Conservation (phyloP, 2,888 invertebrate species). For the Cheilosia soror region DNA sequence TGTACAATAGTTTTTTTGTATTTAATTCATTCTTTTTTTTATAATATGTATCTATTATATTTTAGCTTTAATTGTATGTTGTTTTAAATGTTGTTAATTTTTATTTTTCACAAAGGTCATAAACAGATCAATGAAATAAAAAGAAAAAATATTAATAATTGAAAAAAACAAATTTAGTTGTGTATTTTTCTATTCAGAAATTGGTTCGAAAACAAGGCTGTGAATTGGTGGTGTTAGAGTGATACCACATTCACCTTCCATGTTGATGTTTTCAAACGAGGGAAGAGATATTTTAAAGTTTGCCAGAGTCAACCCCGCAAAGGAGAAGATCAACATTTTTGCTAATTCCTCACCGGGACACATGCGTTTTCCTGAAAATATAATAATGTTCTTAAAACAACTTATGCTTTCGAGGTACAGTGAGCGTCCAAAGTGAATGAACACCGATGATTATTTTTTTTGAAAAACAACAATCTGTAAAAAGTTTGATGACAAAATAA, state of each 20-base stretch:
- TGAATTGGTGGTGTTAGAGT: constrained; percentile 89
- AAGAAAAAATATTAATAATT: constrained; percentile 57
- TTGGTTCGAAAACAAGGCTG: constrained; percentile 80
- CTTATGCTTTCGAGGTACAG: not conserved
- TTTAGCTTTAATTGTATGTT: constrained; percentile 50
- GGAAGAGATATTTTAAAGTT: constrained; percentile 85
- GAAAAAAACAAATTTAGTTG: constrained; percentile 33
- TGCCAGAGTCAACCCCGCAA: constrained; percentile 87
- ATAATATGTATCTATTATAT: constrained; percentile 16
- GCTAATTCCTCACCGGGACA: constrained; percentile 94
- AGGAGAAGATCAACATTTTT: constrained; percentile 88
- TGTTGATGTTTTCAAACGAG: constrained; percentile 84
- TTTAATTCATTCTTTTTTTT: constrained; percentile 54
- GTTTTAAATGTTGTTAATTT: constrained; percentile 69
- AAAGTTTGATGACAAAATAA: too few species aligned
- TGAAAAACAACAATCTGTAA: too few species aligned
- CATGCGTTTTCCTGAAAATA: constrained; percentile 89
- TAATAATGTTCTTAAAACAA: not conserved
- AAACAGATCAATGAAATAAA: constrained; percentile 56
- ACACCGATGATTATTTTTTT: too few species aligned
- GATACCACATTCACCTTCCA: constrained; percentile 90
- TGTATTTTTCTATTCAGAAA: constrained; percentile 43
- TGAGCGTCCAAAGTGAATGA: too few species aligned
- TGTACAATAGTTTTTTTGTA: constrained; percentile 59
- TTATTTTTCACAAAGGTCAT: constrained; percentile 37